phyloP scores from a whole-genome alignment of 2,113 vertebrate genomes.

The Daphoenositta chrysoptera region DNA sequence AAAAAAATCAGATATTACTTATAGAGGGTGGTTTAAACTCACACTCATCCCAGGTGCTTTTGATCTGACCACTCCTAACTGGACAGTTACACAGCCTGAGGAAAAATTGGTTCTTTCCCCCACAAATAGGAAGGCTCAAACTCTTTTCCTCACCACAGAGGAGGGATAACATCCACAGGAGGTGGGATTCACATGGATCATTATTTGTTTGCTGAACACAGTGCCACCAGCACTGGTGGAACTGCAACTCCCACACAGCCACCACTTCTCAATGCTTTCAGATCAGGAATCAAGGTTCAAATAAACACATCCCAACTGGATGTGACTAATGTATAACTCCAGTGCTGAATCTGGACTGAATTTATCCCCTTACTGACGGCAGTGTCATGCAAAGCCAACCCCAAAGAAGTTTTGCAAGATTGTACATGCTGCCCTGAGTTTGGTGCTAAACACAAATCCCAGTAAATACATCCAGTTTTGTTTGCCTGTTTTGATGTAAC shows the following conservation, averaged over 20 bases:
- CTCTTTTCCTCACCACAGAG: background rate
- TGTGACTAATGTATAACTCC: background rate
- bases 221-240: background rate
- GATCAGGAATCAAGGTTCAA: background rate
- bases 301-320: background rate
- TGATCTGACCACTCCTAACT: background rate
- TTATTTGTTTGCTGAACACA: background rate
- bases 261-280: background rate
- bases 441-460: background rate
- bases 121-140: background rate
- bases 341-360: background rate
- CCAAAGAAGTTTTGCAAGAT: background rate
- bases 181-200: fast-evolving
- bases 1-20: background rate
- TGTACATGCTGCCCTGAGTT: background rate
- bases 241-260: background rate
- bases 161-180: background rate
- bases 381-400: background rate
- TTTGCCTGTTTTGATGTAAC: background rate
- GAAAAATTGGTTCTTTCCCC: background rate
- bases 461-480: background rate
- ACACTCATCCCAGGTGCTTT: background rate
- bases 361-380: background rate
- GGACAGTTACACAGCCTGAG: background rate
- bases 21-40: background rate